These are phyloP conservation scores for Augiades crinisus DNA, from an alignment of 2,888 invertebrate genomes.

Conservation along the genomic window DNA sequence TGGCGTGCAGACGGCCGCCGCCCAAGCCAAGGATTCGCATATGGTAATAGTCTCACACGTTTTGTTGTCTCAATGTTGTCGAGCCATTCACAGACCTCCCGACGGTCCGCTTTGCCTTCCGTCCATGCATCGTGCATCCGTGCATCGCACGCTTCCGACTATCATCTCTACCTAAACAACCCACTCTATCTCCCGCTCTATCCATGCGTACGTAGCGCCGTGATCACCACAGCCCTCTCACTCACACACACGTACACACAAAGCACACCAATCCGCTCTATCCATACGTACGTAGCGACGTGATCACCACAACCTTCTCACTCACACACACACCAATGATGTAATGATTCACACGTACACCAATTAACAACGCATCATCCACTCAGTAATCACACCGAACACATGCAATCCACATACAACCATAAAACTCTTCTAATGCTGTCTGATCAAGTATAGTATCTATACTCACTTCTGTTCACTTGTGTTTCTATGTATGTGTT, in stretches of 20 bases:
- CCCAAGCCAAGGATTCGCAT: conserved; percentile 95
- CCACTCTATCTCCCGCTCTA: conserved; percentile 27
- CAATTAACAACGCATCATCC: conserved; percentile 1
- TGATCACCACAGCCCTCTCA: conserved; percentile 9
- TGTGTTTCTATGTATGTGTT: conserved; percentile 26
- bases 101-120: conserved; percentile 60
- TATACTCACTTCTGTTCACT: conserved; percentile 18
- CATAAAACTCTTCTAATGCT: conserved; percentile 15
- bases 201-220: conserved; percentile 27
- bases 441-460: conserved; percentile 17
- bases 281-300: conserved; percentile 27
- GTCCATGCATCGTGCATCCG: conserved; percentile 69
- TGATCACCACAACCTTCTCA: conserved; percentile 3
- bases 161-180: conserved; percentile 47
- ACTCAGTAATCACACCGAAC: conserved; percentile 17
- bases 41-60: conserved; percentile 85
- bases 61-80: conserved; percentile 65
- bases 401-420: conserved; percentile 15
- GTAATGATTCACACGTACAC: conserved; percentile 5
- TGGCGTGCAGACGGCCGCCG: conserved; percentile 88
- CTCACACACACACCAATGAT: conserved; percentile 1
- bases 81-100: conserved; percentile 55
- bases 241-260: too few species aligned
- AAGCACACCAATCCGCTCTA: too few species aligned
- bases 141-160: conserved; percentile 59